Evolutionary conservation across 2,797 vertebrate genomes (phyloP), one percentile per base, ranked within the genome.

Genomic region (Sebastes reedi): DNA sequence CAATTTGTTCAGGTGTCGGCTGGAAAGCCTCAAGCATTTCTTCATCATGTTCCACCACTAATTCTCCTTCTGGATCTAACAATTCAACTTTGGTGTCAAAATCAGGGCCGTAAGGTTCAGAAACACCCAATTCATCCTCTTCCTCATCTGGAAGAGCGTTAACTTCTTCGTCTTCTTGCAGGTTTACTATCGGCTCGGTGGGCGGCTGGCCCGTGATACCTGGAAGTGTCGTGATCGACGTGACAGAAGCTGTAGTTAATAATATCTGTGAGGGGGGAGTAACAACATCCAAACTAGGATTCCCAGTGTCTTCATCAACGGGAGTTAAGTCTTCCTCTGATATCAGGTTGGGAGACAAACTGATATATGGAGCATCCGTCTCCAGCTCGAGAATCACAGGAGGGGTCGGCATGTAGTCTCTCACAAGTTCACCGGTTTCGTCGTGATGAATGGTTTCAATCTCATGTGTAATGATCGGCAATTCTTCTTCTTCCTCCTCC

Each of bases 381-480:
- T 84, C 78, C 62, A 67, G 25, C 71, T 90, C 32, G 0, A 74
- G 65, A 54, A 70, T 32, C 8, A 50, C 67, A 12, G 89, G 77
- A 42, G 87, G 46, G 9, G 83, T 89, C 2, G 85, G 88, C 32
- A 89, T 62, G 67, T 89, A 90, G 75, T 91, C 83, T 58, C 83
- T 92, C 68, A 94, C 89, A 16, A 95, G 95, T 84, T 95, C 90
- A 1, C 89, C 91, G 0, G 87, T 94, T 87, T 91, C 89, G 2
- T 85, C 50, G 3, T 87, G 87, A 85, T 88, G 83, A 67, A 95
- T 91, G 71, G 91, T 95, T 86, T 96, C 85, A 58, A 95, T 88
- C 83, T 92, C 72, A 8, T 95, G 94, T 13, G 91, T 91, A 54
- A 96, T 94, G 82, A 95, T 88, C 1, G 87, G 81, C 22, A 78